Conservation (phyloP, 1,140 invertebrate genomes). For the Diprion similis region DNA sequence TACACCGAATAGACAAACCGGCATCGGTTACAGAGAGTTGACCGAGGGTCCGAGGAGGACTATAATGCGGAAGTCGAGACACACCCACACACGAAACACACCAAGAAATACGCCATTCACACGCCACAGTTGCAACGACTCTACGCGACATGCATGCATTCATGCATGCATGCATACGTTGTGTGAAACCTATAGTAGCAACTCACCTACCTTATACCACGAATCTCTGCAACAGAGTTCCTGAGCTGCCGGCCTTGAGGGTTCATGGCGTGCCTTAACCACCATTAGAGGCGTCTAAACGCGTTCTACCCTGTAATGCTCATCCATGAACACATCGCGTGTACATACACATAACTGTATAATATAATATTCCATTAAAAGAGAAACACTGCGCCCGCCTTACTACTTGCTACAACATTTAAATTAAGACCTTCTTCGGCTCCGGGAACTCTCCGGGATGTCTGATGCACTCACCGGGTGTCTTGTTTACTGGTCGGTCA, state of each 20-base stretch:
- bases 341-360: not conserved
- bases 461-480: too few relatives aligned
- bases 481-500: too few relatives aligned
- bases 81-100: slow-evolving; percentile 44
- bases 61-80: slow-evolving; percentile 49
- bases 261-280: too few relatives aligned
- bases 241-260: too few relatives aligned
- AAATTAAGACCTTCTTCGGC: too few relatives aligned
- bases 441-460: too few relatives aligned
- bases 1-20: too few relatives aligned
- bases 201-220: slow-evolving; percentile 24
- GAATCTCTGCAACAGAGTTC: too few relatives aligned
- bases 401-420: too few relatives aligned
- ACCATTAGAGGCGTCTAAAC: slow-evolving; percentile 29
- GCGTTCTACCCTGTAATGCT: slow-evolving; percentile 31
- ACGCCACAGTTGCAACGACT: slow-evolving; percentile 28
- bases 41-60: slow-evolving; percentile 38
- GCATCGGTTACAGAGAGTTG: not conserved
- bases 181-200: slow-evolving; percentile 36
- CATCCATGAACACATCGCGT: slow-evolving; percentile 25
- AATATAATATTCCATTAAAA: too few relatives aligned
- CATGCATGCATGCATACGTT: slow-evolving; percentile 22
- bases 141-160: too few relatives aligned
- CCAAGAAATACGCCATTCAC: slow-evolving; percentile 39
- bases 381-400: too few relatives aligned